Conservation (phyloP, 2,113 vertebrate genomes). For the Odocoileus hemionus region DNA sequence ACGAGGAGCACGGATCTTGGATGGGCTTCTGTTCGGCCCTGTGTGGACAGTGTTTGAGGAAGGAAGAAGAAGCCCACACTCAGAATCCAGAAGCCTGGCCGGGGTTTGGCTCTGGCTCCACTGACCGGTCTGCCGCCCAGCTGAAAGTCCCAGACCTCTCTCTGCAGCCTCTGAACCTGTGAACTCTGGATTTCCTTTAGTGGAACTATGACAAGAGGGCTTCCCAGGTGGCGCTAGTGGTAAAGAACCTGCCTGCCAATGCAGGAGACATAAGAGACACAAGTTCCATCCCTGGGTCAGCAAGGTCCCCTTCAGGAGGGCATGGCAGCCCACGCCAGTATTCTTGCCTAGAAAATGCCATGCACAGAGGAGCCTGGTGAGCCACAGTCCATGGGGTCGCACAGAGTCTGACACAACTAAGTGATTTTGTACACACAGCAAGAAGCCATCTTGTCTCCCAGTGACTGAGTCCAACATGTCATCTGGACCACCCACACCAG, state of each 20-base stretch:
- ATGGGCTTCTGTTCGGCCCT: background rate
- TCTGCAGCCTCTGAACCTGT: background rate
- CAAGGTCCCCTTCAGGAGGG: background rate
- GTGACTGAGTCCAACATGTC: background rate
- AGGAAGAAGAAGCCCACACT: background rate
- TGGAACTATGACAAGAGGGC: background rate
- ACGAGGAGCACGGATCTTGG: background rate
- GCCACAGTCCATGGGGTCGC: background rate
- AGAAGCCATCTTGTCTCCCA: background rate
- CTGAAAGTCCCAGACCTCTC: background rate
- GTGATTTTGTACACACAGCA: background rate
- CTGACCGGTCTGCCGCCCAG: rapidly evolving
- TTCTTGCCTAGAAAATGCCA: background rate
- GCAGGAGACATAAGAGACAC: background rate
- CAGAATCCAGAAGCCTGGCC: background rate
- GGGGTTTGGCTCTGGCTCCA: background rate
- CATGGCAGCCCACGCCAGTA: background rate
- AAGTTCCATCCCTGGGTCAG: background rate
- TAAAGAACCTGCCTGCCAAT: background rate
- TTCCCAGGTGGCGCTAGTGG: background rate
- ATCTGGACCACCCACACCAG: background rate
- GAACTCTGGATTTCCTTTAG: background rate
- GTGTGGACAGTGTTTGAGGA: background rate
- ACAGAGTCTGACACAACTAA: background rate
- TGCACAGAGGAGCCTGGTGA: background rate